Conservation (phyloP, 2,888 invertebrate species). For the Calliopum simillimum region DNA sequence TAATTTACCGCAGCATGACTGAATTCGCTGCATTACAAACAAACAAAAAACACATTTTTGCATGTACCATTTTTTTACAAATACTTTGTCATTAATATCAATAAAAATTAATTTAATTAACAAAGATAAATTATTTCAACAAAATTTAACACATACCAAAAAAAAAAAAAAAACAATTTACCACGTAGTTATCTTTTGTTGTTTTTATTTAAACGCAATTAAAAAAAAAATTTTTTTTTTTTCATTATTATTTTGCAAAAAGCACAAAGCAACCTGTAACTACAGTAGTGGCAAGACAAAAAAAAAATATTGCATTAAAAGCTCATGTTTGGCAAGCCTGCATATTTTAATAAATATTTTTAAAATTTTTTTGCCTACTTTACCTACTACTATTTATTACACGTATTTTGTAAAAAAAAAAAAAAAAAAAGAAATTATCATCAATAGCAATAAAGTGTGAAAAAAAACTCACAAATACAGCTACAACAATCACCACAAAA, state of each 20-base stretch:
- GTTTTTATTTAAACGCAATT: slow-evolving; percentile 32
- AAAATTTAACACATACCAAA: slow-evolving; percentile 22
- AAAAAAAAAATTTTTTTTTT: neutral
- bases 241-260: neutral
- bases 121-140: slow-evolving; percentile 17
- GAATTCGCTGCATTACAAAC: no score
- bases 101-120: slow-evolving; percentile 20
- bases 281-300: no score
- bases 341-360: slow-evolving; percentile 1
- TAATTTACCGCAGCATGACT: no score
- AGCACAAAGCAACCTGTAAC: no score
- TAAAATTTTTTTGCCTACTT: neutral
- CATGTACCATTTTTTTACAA: slow-evolving; percentile 33
- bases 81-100: neutral
- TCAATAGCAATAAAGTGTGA: neutral
- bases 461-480: neutral
- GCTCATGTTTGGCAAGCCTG: neutral
- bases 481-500: neutral
- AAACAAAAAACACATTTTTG: slow-evolving; percentile 24
- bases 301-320: no score
- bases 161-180: slow-evolving; percentile 26
- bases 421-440: neutral
- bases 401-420: neutral
- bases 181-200: slow-evolving; percentile 38
- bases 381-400: neutral